phyloP scores from a whole-genome alignment of 2,113 vertebrate species.

The Hassar affinis region DNA sequence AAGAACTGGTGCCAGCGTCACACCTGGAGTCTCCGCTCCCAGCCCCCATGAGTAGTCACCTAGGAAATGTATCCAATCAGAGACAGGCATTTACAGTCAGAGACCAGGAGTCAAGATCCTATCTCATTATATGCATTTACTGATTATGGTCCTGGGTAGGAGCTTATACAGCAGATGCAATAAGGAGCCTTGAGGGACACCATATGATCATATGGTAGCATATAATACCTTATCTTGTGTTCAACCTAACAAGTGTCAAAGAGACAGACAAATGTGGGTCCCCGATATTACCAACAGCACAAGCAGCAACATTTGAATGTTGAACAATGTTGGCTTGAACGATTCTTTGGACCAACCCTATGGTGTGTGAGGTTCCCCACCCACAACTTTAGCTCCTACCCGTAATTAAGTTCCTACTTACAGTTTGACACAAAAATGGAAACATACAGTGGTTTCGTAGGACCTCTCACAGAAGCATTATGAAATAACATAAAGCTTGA shows the following conservation, averaged over 20 bases:
- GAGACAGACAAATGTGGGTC: not conserved
- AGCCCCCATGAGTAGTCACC: conserved; percentile 88
- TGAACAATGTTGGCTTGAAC: no score
- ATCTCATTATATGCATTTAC: not conserved
- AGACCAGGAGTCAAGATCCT: not conserved
- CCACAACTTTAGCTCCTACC: no score
- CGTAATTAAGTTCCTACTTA: no score
- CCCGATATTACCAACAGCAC: not conserved
- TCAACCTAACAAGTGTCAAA: not conserved
- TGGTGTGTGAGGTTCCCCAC: no score
- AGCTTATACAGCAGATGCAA: not conserved
- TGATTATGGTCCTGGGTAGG: not conserved
- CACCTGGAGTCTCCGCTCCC: conserved; percentile 54
- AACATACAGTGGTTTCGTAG: no score
- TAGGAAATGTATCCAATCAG: conserved; percentile 49
- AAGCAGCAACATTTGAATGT: no score
- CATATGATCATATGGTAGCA: not conserved
- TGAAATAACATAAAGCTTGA: no score
- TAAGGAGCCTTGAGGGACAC: not conserved
- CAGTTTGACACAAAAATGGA: no score
- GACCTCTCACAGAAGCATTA: no score
- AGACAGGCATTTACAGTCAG: not conserved
- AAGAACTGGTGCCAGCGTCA: conserved; percentile 47
- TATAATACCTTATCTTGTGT: no score
- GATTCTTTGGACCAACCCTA: no score